phyloP scores from a whole-genome alignment of 2,888 invertebrate genomes.

The Idaea dimidiata region DNA sequence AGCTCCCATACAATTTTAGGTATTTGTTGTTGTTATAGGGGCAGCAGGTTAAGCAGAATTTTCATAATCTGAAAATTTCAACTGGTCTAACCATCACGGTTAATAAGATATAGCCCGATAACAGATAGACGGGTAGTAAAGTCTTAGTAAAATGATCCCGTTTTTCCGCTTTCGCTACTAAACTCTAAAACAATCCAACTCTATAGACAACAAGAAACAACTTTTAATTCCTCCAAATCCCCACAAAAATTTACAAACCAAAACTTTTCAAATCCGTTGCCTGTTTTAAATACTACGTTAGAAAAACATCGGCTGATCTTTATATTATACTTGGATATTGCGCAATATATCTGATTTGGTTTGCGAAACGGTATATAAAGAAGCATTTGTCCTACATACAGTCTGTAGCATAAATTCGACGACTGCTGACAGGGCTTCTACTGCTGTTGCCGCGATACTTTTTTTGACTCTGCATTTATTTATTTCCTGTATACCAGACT shows the following conservation, averaged over 20 bases:
- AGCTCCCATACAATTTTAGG: too few species aligned
- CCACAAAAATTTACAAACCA: neutral
- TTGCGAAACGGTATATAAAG: neutral
- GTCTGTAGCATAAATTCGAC: neutral
- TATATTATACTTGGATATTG: neutral
- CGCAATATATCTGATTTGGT: slow-evolving; percentile 1
- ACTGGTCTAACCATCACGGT: too few species aligned
- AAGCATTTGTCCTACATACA: neutral
- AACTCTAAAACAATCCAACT: neutral
- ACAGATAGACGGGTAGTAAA: too few species aligned
- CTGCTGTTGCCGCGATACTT: neutral
- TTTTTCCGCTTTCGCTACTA: too few species aligned
- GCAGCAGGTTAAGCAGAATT: too few species aligned
- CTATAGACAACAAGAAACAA: neutral
- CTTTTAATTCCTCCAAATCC: neutral
- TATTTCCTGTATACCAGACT: neutral
- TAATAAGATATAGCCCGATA: too few species aligned
- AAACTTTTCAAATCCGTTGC: neutral
- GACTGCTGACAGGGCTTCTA: neutral
- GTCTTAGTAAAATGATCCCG: too few species aligned
- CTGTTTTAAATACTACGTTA: neutral
- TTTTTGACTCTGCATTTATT: neutral
- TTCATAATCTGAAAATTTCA: too few species aligned
- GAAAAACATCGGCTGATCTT: neutral
- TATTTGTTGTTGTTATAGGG: too few species aligned